These are phyloP conservation scores for Campopleginae sp. DNA, from an alignment of 2,888 invertebrate species.

Conservation along the genomic window DNA sequence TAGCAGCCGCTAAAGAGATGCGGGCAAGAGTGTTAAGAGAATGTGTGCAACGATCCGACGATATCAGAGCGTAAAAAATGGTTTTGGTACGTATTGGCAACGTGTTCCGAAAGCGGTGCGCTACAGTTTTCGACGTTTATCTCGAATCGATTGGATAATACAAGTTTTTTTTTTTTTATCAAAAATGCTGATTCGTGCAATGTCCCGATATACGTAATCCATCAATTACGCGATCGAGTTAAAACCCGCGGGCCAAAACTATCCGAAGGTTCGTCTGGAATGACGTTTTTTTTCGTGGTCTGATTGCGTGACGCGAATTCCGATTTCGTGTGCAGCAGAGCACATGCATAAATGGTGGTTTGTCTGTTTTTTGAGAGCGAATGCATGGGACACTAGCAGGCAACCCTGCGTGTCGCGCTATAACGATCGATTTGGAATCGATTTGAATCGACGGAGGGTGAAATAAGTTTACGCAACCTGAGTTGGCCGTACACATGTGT, in stretches of 20 bases:
- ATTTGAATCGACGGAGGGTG: slow-evolving; percentile 73
- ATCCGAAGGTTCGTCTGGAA: slow-evolving; percentile 52
- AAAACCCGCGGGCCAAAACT: slow-evolving; percentile 52
- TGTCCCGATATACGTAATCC: slow-evolving; percentile 63
- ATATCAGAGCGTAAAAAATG: slow-evolving; percentile 8
- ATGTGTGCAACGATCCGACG: background rate
- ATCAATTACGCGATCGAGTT: slow-evolving; percentile 63
- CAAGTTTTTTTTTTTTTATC: background rate
- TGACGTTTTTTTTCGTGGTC: background rate
- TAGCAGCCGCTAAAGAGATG: background rate
- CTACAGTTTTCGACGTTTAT: slow-evolving; percentile 31
- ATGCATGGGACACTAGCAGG: slow-evolving; percentile 13
- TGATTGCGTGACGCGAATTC: slow-evolving; percentile 65
- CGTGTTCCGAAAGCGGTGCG: slow-evolving; percentile 15
- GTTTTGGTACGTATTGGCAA: background rate
- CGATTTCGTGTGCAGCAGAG: slow-evolving; percentile 17
- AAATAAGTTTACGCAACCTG: slow-evolving; percentile 73
- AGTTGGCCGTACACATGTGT: slow-evolving; percentile 9
- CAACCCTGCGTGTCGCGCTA: slow-evolving; percentile 40
- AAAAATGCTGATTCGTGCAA: slow-evolving; percentile 48
- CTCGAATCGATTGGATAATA: slow-evolving; percentile 57
- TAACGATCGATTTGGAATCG: slow-evolving; percentile 67
- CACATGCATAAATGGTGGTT: slow-evolving; percentile 20
- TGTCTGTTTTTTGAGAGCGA: slow-evolving; percentile 6
- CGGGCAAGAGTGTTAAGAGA: background rate